A percentile compares a stretch with the other conserved stretches of the same genome.
phyloP scores from a whole-genome alignment of 2,888 invertebrate genomes.

The Oscheius sp. region DNA sequence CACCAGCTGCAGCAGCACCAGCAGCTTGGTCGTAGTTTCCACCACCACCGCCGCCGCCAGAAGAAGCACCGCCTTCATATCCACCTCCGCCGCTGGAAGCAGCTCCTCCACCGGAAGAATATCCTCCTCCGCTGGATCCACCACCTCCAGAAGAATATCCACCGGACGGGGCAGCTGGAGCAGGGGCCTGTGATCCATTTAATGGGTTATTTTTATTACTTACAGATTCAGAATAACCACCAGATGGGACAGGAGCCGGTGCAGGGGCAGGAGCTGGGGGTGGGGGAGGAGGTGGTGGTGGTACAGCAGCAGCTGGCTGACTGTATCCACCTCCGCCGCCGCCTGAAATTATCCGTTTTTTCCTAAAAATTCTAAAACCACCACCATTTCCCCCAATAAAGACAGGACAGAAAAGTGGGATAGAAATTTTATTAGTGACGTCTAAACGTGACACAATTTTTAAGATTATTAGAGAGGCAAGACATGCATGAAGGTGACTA shows the following conservation, averaged over 20 bases:
- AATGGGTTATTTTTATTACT: neutral
- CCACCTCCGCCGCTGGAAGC: conserved; percentile 19
- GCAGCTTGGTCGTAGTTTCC: conserved; percentile 55
- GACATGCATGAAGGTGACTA: conserved; percentile 6
- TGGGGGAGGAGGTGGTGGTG: conserved; percentile 33
- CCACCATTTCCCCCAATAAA: no score
- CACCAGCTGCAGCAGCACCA: conserved; percentile 37
- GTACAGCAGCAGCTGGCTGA: conserved; percentile 2
- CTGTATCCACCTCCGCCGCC: conserved; percentile 7
- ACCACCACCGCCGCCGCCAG: conserved; percentile 33
- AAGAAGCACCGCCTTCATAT: neutral
- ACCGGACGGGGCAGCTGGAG: conserved; percentile 13
- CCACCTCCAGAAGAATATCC: no score
- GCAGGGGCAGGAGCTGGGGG: conserved; percentile 23
- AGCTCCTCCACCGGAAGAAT: neutral
- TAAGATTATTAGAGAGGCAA: neutral
- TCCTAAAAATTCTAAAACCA: no score
- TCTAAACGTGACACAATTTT: neutral
- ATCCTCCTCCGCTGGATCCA: neutral
- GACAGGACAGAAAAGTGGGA: neutral
- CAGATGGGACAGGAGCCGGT: conserved; percentile 14
- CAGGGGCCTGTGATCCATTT: conserved; percentile 20
- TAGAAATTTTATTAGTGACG: neutral
- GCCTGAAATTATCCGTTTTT: neutral
- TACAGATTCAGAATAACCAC: conserved; percentile 4